These are phyloP conservation scores for Montifringilla adamsi DNA, from an alignment of 2,113 vertebrate genomes.

Conservation along the genomic window DNA sequence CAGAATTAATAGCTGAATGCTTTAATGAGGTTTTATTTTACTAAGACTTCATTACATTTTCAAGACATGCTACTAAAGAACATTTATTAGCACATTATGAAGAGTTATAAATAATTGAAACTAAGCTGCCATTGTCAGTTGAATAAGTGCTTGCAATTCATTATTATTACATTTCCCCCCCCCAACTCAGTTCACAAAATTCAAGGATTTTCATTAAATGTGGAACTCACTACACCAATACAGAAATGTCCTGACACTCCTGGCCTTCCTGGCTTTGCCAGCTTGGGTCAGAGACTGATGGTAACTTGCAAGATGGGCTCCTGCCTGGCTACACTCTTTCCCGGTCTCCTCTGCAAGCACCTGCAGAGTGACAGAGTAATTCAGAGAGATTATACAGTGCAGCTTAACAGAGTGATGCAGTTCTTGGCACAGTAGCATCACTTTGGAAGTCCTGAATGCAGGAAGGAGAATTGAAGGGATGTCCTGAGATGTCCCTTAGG, in stretches of 20 bases:
- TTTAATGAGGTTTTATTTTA: conserved; percentile 32
- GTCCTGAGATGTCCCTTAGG: background rate
- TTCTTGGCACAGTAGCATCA: background rate
- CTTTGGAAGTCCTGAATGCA: background rate
- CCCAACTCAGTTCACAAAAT: background rate
- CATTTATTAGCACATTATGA: conserved; percentile 46
- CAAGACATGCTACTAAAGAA: conserved; percentile 8
- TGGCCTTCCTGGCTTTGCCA: background rate
- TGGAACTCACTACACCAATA: background rate
- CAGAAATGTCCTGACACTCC: background rate
- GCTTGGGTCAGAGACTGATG: background rate
- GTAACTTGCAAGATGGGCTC: background rate
- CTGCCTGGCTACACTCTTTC: fast-evolving
- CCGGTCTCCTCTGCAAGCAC: fast-evolving
- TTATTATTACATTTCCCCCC: background rate
- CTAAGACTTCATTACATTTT: conserved; percentile 35
- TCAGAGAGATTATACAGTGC: background rate
- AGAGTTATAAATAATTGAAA: conserved; percentile 53
- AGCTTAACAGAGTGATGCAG: background rate
- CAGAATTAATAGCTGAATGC: background rate
- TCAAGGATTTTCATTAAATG: background rate
- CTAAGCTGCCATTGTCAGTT: background rate
- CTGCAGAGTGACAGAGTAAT: background rate
- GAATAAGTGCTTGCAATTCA: background rate
- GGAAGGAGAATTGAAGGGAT: background rate